These are phyloP conservation scores for Poeciliopsis retropinna DNA, from an alignment of 2,113 vertebrate species.

Conservation along the genomic window DNA sequence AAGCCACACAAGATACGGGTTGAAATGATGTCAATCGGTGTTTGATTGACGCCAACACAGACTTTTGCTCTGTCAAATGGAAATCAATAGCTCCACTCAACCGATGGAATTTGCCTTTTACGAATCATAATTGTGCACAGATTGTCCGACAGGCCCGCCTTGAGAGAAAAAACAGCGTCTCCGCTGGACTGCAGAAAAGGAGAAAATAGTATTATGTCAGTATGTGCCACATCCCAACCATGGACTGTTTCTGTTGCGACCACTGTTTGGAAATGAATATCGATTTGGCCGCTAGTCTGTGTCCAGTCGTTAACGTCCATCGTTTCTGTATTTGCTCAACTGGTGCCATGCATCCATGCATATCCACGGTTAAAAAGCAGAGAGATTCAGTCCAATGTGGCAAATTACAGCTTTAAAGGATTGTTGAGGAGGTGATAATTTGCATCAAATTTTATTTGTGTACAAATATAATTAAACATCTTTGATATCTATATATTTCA, in stretches of 20 bases:
- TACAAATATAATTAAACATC: conserved; percentile 67
- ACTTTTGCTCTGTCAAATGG: conserved; percentile 54
- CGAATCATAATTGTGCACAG: conserved; percentile 55
- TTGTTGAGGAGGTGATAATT: conserved; percentile 73
- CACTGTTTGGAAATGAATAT: conserved; percentile 35
- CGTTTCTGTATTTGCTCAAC: conserved; percentile 43
- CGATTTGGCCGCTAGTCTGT: conserved; percentile 52
- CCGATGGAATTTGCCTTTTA: conserved; percentile 64
- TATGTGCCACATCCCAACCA: conserved; percentile 38
- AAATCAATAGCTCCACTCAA: conserved; percentile 66
- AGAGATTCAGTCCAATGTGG: conserved; percentile 35
- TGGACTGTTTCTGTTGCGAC: conserved; percentile 35
- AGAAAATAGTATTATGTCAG: conserved; percentile 38
- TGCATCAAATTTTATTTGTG: conserved; percentile 81
- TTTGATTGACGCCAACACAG: conserved; percentile 56
- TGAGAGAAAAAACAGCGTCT: conserved; percentile 29
- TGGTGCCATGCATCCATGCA: conserved; percentile 46
- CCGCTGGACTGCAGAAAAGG: conserved; percentile 55
- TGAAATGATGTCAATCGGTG: conserved; percentile 53
- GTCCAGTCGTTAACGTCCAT: conserved; percentile 51
- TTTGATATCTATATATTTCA: conserved; percentile 77
- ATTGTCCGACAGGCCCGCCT: conserved; percentile 31
- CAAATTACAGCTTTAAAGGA: conserved; percentile 67
- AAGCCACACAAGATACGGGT: conserved; percentile 18
- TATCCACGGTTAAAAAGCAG: conserved; percentile 27